Evolutionary conservation across 1,140 invertebrate genomes (phyloP).

Genomic region (Megathymus violae): DNA sequence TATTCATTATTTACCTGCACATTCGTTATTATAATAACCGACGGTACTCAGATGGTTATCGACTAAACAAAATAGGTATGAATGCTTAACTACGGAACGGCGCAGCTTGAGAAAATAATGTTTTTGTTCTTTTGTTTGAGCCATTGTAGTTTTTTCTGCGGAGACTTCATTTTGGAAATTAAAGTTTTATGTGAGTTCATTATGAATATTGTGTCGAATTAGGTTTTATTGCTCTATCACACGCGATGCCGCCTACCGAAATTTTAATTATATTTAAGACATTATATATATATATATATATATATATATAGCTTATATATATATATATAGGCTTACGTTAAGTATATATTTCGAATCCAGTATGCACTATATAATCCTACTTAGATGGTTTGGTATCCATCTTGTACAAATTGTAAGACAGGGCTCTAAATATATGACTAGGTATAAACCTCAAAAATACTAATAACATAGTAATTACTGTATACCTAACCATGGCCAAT

Average conservation of each 20-base stretch:
- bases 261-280: too few species aligned
- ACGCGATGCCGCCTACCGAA: neutral
- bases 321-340: too few species aligned
- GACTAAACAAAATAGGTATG: constrained; percentile 52
- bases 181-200: constrained; percentile 31
- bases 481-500: too few species aligned
- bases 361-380: too few species aligned
- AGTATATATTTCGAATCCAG: too few species aligned
- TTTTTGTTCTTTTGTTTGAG: constrained; percentile 39
- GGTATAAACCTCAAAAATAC: too few species aligned
- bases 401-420: too few species aligned
- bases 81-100: constrained; percentile 32
- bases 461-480: too few species aligned
- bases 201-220: constrained; percentile 23
- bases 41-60: constrained; percentile 54
- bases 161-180: constrained; percentile 29
- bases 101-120: constrained; percentile 40
- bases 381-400: too few species aligned
- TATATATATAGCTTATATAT: too few species aligned
- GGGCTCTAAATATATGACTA: too few species aligned
- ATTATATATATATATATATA: too few species aligned
- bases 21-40: constrained; percentile 20
- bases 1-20: neutral
- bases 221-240: constrained; percentile 6
- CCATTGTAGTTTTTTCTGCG: constrained; percentile 22